A percentile compares a stretch with the other conserved stretches of the same genome.
Evolutionary conservation across 2,888 invertebrate species (phyloP).

Genomic region (Cataglyphis altisquamis): DNA sequence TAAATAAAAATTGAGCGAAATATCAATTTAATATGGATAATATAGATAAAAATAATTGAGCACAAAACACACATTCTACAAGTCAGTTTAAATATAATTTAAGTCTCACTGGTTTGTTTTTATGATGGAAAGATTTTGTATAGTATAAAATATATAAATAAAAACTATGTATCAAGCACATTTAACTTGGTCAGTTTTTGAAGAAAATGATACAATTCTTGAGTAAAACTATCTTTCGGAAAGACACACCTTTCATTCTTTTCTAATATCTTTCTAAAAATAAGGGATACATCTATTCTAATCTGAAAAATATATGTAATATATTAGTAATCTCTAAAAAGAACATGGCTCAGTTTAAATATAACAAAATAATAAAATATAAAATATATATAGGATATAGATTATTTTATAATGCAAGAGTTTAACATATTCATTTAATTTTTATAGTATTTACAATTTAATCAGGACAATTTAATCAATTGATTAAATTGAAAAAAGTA

Average conservation of each 20-base stretch:
- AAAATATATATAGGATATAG: constrained; percentile 9
- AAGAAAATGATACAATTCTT: constrained; percentile 14
- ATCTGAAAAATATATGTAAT: constrained; percentile 47
- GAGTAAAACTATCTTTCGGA: constrained; percentile 37
- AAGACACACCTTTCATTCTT: constrained; percentile 26
- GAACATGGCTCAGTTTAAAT: constrained; percentile 35
- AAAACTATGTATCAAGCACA: neutral
- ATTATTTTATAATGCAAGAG: constrained; percentile 20
- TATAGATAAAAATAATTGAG: constrained; percentile 42
- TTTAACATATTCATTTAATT: constrained; percentile 36
- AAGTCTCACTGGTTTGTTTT: neutral
- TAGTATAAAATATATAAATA: constrained; percentile 11
- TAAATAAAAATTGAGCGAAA: constrained; percentile 27
- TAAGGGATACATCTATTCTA: constrained; percentile 32
- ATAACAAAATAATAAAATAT: constrained; percentile 44
- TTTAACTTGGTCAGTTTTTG: constrained; percentile 28
- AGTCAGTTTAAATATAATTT: neutral
- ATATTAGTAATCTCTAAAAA: constrained; percentile 47
- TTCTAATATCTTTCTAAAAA: constrained; percentile 48
- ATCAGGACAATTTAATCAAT: constrained; percentile 12
- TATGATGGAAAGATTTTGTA: neutral
- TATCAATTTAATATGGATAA: neutral
- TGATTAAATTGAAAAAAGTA: constrained; percentile 15
- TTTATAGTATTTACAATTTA: constrained; percentile 33
- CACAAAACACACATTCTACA: constrained; percentile 33